phyloP scores from a whole-genome alignment of 2,888 invertebrate genomes.

The Hypselothyrea guttata region DNA sequence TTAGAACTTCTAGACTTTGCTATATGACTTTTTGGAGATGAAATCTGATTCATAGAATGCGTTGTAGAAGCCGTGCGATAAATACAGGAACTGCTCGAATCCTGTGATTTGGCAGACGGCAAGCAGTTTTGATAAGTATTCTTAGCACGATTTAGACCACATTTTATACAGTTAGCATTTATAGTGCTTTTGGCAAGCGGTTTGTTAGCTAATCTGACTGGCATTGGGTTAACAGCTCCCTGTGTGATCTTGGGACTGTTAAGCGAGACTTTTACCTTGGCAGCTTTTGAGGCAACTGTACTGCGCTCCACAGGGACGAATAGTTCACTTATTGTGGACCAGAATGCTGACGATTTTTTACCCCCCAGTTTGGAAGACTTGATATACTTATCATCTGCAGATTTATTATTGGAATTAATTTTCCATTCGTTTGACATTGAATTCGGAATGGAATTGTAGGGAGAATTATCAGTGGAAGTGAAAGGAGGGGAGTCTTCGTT shows the following conservation, averaged over 20 bases:
- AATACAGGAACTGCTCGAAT: too few species aligned
- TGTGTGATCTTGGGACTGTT: not conserved
- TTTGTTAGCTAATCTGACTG: constrained; percentile 8
- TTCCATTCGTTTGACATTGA: constrained; percentile 36
- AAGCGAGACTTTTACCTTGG: constrained; percentile 21
- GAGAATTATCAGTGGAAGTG: not conserved
- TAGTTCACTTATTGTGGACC: constrained; percentile 29
- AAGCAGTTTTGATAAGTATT: too few species aligned
- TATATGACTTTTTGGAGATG: too few species aligned
- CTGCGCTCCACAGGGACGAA: constrained; percentile 4
- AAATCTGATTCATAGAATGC: too few species aligned
- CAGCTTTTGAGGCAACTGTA: not conserved
- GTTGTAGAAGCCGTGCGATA: too few species aligned
- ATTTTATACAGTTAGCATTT: constrained; percentile 23
- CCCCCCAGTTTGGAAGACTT: not conserved
- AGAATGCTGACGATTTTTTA: constrained; percentile 11
- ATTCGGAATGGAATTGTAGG: constrained; percentile 12
- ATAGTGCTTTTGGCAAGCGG: not conserved
- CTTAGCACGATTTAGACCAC: constrained; percentile 18
- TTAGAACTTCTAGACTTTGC: too few species aligned
- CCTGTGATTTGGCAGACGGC: too few species aligned
- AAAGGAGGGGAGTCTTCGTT: not conserved
- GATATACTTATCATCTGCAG: constrained; percentile 42
- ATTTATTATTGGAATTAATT: constrained; percentile 49
- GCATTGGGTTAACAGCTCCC: constrained; percentile 6